phyloP scores from a whole-genome alignment of 2,888 invertebrate genomes.

The Hymenopus coronatus region DNA sequence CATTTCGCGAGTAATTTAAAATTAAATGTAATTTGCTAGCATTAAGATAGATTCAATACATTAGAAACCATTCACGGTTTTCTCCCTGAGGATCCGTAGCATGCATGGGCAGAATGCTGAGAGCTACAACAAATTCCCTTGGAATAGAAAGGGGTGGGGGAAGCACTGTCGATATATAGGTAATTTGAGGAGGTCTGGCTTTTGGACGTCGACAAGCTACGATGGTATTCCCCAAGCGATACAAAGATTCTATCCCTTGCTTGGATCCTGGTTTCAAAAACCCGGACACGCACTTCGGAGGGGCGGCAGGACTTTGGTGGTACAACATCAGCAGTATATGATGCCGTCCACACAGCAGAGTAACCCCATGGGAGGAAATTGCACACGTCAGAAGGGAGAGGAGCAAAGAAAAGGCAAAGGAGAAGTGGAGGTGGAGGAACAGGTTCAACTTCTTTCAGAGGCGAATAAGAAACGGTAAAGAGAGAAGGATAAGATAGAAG shows the following conservation, averaged over 20 bases:
- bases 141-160: not conserved
- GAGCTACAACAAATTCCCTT: not conserved
- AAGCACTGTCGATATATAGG: not conserved
- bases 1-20: too few species aligned
- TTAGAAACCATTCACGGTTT: not conserved
- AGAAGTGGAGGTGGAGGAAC: not conserved
- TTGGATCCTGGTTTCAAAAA: not conserved
- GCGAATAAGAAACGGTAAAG: not conserved
- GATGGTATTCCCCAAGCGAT: not conserved
- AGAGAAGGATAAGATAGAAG: not conserved
- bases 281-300: not conserved
- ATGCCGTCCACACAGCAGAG: not conserved
- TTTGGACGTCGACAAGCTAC: not conserved
- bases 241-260: not conserved
- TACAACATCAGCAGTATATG: not conserved
- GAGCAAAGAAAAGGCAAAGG: not conserved
- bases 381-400: conserved; percentile 10
- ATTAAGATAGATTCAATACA: not conserved
- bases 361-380: not conserved
- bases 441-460: not conserved
- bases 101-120: not conserved
- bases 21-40: not conserved
- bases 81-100: not conserved
- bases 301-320: not conserved
- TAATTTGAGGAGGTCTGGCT: not conserved